Conservation (phyloP, 92 coral and sea anemone species). For the Micromussa lordhowensis region DNA sequence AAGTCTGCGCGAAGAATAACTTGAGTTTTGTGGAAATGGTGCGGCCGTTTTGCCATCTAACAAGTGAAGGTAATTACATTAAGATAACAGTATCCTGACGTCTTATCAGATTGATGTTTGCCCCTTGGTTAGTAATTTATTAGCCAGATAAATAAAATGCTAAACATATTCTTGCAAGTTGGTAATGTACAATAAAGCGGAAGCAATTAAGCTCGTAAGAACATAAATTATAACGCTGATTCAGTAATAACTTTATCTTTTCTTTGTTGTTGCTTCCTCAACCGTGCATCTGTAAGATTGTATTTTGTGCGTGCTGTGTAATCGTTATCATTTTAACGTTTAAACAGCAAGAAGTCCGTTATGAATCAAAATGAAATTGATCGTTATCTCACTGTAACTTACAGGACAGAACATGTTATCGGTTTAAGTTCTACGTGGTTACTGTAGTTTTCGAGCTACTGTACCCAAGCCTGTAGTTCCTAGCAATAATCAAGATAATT, state of each 20-base stretch:
- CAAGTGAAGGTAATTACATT: constrained; percentile 89
- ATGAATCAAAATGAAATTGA: background rate
- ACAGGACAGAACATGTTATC: background rate
- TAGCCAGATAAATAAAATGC: background rate
- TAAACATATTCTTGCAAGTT: background rate
- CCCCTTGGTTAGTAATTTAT: background rate
- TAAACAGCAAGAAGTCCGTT: background rate
- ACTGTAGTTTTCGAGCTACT: background rate
- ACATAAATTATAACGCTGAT: background rate
- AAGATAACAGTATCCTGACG: background rate
- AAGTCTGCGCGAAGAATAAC: constrained; percentile 87
- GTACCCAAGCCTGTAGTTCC: background rate
- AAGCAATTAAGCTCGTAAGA: constrained; percentile 4
- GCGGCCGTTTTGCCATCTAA: constrained; percentile 96
- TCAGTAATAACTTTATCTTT: background rate
- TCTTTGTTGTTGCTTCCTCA: background rate
- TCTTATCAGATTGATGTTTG: background rate
- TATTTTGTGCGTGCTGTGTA: background rate
- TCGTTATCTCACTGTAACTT: background rate
- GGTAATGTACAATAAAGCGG: background rate
- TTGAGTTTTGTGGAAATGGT: constrained; percentile 94
- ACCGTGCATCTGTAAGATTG: background rate
- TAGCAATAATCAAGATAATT: background rate
- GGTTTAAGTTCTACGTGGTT: background rate
- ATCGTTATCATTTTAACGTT: background rate